Evolutionary conservation across 1,140 invertebrate species (phyloP), one percentile per base, ranked within the genome.

Genomic region (Drosophila miranda): DNA sequence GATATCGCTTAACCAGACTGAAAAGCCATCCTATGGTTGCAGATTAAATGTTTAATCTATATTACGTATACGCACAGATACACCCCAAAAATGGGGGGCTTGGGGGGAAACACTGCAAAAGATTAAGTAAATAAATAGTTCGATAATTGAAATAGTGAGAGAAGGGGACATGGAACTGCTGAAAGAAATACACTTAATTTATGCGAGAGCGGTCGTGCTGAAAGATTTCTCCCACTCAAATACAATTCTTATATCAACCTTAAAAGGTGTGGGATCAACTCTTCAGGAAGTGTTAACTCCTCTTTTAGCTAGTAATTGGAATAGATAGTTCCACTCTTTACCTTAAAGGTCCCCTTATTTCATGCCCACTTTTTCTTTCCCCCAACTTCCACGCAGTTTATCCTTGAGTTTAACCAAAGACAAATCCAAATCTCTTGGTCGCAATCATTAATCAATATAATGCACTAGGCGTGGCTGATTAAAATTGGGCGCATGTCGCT

Each of bases 401-500:
- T 38, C 34, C 34, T 38, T 38, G 34, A 38, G 34, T 38, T 38
- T 13, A 38, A 38, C 34, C 34, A 38, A 38, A 38, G 2, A 38
- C 34, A 38, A 38, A 11, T 62, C 28, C 43, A 52, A 53, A 14
- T 61, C 49, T 13, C 6, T 45, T 59, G 54, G 43, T 7, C 13
- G 23, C 16, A 61, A 50, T 67, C 71, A 83, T 89, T 89, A 78
- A 89, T 89, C 84, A 80, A 61, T 53, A 55, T 69, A 52, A 75
- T 67, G 51, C 41, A 82, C 61, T 79, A 60, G 53, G 19, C n/a
- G 44, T 53, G 41, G 41, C 56, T 83, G 73, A 77, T 81, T 80
- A 84, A 87, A 87, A 86, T 87, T 87, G 77, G 78, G 78, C 50
- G 63, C 82, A 81, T 72, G 67, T 57, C 78, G 63, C 74, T 41